A percentile compares a stretch with the other conserved stretches of the same genome.
phyloP scores from a whole-genome alignment of 2,113 vertebrate genomes.

The Urocolius indicus region DNA sequence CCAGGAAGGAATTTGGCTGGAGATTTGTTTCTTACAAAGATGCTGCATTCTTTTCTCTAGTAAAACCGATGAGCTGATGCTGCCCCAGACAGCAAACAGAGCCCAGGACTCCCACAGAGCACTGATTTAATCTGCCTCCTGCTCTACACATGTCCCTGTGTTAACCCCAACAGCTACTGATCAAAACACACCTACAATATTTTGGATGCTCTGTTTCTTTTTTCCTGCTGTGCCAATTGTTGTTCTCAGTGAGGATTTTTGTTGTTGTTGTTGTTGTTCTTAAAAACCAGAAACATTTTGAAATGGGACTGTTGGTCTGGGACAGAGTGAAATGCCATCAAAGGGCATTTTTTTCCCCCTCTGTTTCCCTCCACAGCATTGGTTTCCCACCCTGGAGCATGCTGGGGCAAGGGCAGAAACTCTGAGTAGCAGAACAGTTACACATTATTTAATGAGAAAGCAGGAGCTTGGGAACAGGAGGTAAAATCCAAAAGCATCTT shows the following conservation, averaged over 20 bases:
- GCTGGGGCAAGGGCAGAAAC: not conserved
- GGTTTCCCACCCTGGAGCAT: not conserved
- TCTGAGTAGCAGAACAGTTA: not conserved
- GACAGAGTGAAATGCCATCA: not conserved
- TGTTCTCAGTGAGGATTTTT: not conserved
- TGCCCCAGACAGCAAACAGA: not conserved
- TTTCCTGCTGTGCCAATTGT: not conserved
- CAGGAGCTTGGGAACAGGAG: not conserved
- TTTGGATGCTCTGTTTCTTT: not conserved
- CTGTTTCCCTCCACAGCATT: not conserved
- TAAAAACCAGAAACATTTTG: not conserved
- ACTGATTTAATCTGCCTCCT: conserved; percentile 10
- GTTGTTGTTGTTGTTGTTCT: not conserved
- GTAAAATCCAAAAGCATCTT: not conserved
- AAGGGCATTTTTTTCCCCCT: not conserved
- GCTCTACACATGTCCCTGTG: not conserved
- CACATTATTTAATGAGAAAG: not conserved
- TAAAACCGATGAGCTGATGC: not conserved
- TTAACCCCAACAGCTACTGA: not conserved
- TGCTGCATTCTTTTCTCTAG: not conserved
- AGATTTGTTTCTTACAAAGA: conserved; percentile 8
- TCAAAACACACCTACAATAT: not conserved
- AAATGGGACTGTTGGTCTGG: not conserved
- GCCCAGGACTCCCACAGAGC: not conserved
- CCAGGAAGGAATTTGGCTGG: conserved; percentile 28